Evolutionary conservation across 2,888 invertebrate species (phyloP).

Genomic region (Suillia variegata): DNA sequence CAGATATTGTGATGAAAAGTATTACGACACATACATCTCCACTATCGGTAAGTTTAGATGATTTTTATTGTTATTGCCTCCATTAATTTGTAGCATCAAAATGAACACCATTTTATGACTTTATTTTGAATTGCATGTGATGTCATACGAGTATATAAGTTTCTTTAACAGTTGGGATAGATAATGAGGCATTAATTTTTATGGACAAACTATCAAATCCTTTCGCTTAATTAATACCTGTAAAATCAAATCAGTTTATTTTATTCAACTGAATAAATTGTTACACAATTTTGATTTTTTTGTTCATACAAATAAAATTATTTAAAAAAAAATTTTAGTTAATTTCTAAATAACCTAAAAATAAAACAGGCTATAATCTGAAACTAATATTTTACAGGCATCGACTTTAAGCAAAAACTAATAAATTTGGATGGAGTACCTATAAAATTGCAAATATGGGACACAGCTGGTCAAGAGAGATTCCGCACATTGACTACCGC

Average conservation of each 20-base stretch:
- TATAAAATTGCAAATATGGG: conserved; percentile 76
- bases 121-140: neutral
- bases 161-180: no score
- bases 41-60: conserved; percentile 76
- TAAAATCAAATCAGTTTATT: no score
- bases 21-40: conserved; percentile 89
- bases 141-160: no score
- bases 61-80: neutral
- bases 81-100: no score
- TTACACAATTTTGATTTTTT: no score
- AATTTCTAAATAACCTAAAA: no score
- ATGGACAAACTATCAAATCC: neutral
- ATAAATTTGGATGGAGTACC: conserved; percentile 85
- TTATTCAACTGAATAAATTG: no score
- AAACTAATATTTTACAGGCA: no score
- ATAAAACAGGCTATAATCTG: no score
- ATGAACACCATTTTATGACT: neutral
- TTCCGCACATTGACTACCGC: conserved; percentile 82
- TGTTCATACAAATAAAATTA: no score
- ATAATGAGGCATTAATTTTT: no score
- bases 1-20: conserved; percentile 86
- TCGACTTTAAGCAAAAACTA: conserved; percentile 89
- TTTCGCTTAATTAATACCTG: neutral
- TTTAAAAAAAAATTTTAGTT: no score
- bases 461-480: conserved; percentile 74